phyloP scores from a whole-genome alignment of 2,113 vertebrate species.

The Cisticola juncidis region DNA sequence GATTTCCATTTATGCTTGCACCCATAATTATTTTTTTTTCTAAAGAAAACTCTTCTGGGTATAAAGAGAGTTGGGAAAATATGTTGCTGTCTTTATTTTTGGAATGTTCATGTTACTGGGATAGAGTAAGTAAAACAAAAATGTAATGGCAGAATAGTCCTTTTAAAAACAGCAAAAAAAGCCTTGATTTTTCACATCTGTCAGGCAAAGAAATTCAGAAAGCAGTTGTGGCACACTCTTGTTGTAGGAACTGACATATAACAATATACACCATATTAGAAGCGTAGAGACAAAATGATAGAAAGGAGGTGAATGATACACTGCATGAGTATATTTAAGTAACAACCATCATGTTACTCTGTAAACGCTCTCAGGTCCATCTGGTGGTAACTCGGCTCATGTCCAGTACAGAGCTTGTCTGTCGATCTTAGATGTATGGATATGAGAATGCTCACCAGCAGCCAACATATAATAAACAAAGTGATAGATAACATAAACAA shows the following conservation, averaged over 20 bases:
- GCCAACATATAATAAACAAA: neutral
- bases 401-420: neutral
- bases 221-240: neutral
- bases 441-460: neutral
- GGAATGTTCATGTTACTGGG: neutral
- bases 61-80: neutral
- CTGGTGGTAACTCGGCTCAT: neutral
- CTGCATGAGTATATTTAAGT: neutral
- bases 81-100: neutral
- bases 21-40: neutral
- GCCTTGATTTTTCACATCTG: neutral
- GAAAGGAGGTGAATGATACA: neutral
- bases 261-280: neutral
- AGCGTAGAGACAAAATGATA: neutral
- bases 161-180: neutral
- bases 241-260: neutral
- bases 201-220: neutral
- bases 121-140: neutral
- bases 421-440: fast-evolving
- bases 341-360: neutral
- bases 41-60: neutral
- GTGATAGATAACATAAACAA: neutral
- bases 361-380: neutral
- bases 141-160: neutral
- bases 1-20: neutral